Percentiles rank a stretch among this genome's conserved stretches.
Conservation (phyloP, 2,888 invertebrate species). For the Drosophila kambysellisi region DNA sequence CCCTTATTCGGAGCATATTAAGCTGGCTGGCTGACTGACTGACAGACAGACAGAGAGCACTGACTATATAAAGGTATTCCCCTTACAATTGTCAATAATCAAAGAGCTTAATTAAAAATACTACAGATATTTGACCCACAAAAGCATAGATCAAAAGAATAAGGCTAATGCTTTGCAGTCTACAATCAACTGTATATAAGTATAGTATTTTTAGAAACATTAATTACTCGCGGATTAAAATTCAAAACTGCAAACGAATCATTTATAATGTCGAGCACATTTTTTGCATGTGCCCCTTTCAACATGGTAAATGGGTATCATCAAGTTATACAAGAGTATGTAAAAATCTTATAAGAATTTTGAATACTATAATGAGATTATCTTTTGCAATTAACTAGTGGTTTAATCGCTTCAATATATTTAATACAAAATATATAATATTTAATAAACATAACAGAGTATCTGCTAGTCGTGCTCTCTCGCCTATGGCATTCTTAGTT, state of each 20-base stretch:
- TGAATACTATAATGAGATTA: not conserved
- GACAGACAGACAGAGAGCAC: not conserved
- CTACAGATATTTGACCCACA: not conserved
- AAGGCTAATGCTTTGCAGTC: not conserved
- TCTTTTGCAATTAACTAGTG: not conserved
- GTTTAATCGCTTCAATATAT: not conserved
- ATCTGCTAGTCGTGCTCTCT: not conserved
- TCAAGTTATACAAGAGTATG: not conserved
- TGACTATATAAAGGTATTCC: not conserved
- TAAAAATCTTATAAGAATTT: not conserved
- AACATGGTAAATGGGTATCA: not conserved
- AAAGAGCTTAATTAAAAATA: not conserved
- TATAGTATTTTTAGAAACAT: not conserved
- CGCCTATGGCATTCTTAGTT: not conserved
- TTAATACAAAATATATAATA: not conserved
- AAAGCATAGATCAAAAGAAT: not conserved
- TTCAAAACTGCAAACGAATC: not conserved
- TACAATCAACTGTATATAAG: not conserved
- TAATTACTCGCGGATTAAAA: not conserved
- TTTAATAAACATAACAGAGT: not conserved
- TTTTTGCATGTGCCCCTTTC: not conserved
- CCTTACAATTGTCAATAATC: not conserved
- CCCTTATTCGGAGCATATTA: slow-evolving; percentile 3
- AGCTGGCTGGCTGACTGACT: not conserved
- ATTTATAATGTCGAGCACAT: not conserved